Evolutionary conservation across 2,888 invertebrate genomes (phyloP).

Genomic region (Drosophila birchii): DNA sequence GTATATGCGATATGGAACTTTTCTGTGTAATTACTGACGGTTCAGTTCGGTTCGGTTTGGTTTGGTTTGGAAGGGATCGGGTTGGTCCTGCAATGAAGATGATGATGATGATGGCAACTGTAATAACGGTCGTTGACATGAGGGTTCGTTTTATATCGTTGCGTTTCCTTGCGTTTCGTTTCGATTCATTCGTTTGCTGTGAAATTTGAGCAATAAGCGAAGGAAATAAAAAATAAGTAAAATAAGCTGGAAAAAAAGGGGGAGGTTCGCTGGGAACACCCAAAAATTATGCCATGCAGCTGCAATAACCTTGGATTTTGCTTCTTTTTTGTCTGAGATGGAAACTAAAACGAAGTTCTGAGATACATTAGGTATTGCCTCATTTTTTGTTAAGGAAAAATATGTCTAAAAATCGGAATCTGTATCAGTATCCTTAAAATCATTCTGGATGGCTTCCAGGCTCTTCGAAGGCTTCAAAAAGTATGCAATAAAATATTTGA

Average conservation of each 20-base stretch:
- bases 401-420: no score
- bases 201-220: constrained; percentile 53
- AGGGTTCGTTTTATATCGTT: constrained; percentile 52
- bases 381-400: no score
- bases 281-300: constrained; percentile 27
- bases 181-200: constrained; percentile 28
- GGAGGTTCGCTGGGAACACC: constrained; percentile 25
- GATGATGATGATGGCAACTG: constrained; percentile 37
- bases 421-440: no score
- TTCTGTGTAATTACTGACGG: constrained; percentile 64
- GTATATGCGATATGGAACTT: constrained; percentile 59
- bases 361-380: neutral
- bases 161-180: constrained; percentile 18
- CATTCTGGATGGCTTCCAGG: no score
- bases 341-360: neutral
- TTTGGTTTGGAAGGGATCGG: constrained; percentile 14
- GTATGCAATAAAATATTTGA: neutral
- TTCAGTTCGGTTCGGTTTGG: constrained; percentile 1
- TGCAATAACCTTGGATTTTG: constrained; percentile 20
- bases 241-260: neutral
- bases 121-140: constrained; percentile 57
- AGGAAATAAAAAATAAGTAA: constrained; percentile 23
- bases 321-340: neutral
- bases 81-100: constrained; percentile 38
- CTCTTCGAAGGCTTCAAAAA: neutral